These are phyloP conservation scores for Rhabdomys dilectus DNA, from an alignment of 2,113 vertebrate species.

Conservation along the genomic window DNA sequence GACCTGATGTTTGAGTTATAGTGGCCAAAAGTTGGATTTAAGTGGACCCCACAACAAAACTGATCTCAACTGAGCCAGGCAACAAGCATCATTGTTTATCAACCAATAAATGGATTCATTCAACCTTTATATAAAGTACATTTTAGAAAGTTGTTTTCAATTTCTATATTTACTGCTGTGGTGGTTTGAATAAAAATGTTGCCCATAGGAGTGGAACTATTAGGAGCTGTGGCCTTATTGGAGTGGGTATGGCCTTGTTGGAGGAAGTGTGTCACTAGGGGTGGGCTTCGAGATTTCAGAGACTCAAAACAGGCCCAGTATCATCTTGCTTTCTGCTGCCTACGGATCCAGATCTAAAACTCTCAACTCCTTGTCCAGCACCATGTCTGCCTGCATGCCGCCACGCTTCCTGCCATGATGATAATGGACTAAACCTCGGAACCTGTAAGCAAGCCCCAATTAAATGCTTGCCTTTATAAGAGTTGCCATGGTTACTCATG, in stretches of 20 bases:
- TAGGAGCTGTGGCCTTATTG: not conserved
- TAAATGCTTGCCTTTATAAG: not conserved
- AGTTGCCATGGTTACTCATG: not conserved
- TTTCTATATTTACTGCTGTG: not conserved
- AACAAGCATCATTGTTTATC: not conserved
- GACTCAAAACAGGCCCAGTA: not conserved
- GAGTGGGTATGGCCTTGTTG: not conserved
- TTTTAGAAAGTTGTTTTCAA: not conserved
- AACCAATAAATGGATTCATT: not conserved
- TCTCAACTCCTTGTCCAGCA: not conserved
- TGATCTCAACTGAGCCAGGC: not conserved
- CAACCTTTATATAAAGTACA: not conserved
- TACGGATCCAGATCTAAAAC: not conserved
- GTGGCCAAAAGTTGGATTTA: too few relatives aligned
- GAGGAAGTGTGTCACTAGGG: not conserved
- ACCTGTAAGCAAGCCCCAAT: not conserved
- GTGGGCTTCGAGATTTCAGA: not conserved
- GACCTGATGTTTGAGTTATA: too few relatives aligned
- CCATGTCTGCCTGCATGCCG: not conserved
- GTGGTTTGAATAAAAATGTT: not conserved
- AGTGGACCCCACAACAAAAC: too few relatives aligned
- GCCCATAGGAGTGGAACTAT: not conserved
- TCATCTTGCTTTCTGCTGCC: not conserved
- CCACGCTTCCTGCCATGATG: not conserved
- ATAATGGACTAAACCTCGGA: not conserved